These are phyloP conservation scores for Chaetodon trifascialis DNA, from an alignment of 2,113 vertebrate species.

Conservation along the genomic window DNA sequence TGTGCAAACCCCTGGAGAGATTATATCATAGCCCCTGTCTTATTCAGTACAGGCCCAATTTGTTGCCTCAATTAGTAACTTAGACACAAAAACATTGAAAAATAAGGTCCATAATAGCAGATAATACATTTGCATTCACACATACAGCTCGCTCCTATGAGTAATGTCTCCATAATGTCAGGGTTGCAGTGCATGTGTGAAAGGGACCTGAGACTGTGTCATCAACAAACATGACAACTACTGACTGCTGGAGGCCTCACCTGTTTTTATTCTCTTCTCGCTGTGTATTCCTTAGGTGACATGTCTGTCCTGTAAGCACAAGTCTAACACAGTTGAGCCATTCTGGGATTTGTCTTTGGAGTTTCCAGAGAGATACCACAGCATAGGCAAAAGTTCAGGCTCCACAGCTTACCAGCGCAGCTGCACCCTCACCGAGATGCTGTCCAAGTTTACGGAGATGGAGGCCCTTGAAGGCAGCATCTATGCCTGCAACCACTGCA, in stretches of 20 bases:
- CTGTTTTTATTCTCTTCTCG: neutral
- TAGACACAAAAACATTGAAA: no score
- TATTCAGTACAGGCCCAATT: no score
- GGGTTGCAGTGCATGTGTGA: no score
- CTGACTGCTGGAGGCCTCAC: neutral
- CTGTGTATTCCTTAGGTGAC: constrained; percentile 87
- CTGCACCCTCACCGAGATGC: constrained; percentile 97
- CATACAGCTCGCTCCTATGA: no score
- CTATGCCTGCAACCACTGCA: constrained; percentile 98
- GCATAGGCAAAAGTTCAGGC: constrained; percentile 88
- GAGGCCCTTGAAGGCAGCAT: constrained; percentile 97
- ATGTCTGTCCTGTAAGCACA: constrained; percentile 96
- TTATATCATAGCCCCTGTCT: no score
- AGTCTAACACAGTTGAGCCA: constrained; percentile 97
- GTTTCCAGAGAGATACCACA: constrained; percentile 97
- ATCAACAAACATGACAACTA: neutral
- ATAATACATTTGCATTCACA: no score
- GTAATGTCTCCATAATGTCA: no score
- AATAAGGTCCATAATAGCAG: no score
- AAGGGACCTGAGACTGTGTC: neutral
- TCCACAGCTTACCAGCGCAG: constrained; percentile 86
- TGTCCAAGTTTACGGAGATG: constrained; percentile 99
- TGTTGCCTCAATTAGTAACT: no score
- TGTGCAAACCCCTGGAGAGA: no score
- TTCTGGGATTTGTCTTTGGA: constrained; percentile 99